phyloP scores from a whole-genome alignment of 2,113 vertebrate genomes.

The Lampris megalopsis region DNA sequence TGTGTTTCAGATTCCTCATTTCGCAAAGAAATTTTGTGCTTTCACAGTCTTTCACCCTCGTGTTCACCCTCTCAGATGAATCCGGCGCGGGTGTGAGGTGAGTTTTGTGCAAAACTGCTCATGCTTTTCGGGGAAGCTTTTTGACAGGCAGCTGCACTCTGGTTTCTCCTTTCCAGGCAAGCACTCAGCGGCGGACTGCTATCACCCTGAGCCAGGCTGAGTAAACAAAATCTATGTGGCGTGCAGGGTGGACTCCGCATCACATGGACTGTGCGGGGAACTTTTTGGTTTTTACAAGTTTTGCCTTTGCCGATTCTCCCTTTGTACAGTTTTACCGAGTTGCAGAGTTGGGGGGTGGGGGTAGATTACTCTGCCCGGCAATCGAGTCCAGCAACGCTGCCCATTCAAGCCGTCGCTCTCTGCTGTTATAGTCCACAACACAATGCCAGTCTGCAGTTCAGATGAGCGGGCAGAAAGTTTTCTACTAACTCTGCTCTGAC shows the following conservation, averaged over 20 bases:
- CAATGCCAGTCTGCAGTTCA: not conserved
- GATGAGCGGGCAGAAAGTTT: not conserved
- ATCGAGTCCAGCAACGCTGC: slow-evolving; percentile 3
- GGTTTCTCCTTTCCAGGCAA: not conserved
- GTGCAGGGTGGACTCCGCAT: not conserved
- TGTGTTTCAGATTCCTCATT: not conserved
- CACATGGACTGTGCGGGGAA: not conserved
- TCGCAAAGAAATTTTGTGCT: not conserved
- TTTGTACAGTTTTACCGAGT: not conserved
- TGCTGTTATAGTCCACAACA: not conserved
- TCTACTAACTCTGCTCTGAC: not conserved
- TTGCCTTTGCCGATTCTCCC: not conserved
- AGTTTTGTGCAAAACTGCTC: no score
- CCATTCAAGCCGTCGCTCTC: not conserved
- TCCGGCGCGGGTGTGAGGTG: not conserved
- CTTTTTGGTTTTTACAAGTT: not conserved
- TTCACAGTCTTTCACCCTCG: not conserved
- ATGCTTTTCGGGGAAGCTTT: slow-evolving; percentile 10
- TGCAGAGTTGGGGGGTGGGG: not conserved
- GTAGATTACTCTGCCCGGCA: not conserved
- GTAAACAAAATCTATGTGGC: no score
- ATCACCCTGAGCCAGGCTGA: slow-evolving; percentile 1
- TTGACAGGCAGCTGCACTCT: not conserved
- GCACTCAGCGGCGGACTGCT: not conserved
- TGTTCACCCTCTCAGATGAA: not conserved